Evolutionary conservation across 2,113 vertebrate genomes (phyloP).

Genomic region (Phalacrocorax pelagicus): DNA sequence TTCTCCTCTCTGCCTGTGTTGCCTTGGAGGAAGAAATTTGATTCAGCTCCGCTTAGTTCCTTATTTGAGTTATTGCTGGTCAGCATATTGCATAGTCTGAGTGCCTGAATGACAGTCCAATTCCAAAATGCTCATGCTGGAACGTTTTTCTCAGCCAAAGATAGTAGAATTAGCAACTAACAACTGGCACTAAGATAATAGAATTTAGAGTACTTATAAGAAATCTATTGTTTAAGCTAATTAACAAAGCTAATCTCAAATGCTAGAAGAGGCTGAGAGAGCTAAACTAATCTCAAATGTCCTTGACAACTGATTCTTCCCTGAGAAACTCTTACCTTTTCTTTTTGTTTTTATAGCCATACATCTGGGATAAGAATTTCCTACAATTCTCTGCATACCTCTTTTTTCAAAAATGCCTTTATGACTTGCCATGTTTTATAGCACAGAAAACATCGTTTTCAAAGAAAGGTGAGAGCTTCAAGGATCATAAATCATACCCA

Average conservation of each 20-base stretch:
- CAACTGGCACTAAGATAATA: not conserved
- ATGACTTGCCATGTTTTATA: not conserved
- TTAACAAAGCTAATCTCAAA: slow-evolving; percentile 21
- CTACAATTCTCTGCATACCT: not conserved
- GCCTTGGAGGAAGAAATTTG: not conserved
- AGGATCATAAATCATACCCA: not conserved
- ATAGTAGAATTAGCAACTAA: not conserved
- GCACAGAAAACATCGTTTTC: not conserved
- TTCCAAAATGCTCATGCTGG: not conserved
- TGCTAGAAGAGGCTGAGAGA: not conserved
- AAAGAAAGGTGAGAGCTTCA: not conserved
- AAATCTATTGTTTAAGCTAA: slow-evolving; percentile 17
- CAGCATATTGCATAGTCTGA: not conserved
- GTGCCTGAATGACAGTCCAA: not conserved
- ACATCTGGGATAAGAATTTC: not conserved
- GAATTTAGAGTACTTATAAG: not conserved
- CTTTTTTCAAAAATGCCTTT: not conserved
- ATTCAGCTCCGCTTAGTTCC: not conserved
- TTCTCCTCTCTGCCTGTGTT: not conserved
- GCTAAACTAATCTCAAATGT: not conserved
- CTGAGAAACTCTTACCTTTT: not conserved
- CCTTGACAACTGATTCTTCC: slow-evolving; percentile 2
- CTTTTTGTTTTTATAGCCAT: not conserved
- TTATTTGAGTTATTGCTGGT: not conserved
- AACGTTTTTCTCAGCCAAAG: not conserved